A percentile compares a stretch with the other conserved stretches of the same genome.
Evolutionary conservation across 2,888 invertebrate species (phyloP).

Genomic region (Rhopalosiphum nymphaeae): DNA sequence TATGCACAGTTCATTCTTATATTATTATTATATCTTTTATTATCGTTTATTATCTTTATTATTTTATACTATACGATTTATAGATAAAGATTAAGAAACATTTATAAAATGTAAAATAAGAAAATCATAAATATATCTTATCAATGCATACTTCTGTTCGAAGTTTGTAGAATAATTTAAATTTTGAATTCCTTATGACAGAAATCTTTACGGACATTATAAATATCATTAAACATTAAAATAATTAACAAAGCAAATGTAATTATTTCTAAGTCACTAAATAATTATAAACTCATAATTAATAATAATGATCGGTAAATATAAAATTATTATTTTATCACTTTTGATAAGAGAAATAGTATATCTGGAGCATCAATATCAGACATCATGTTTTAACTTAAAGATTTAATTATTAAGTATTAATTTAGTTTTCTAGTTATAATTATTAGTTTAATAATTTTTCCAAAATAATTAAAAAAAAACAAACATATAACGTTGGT

Average conservation of each 20-base stretch:
- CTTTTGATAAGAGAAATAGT: background rate
- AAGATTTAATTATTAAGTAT: background rate
- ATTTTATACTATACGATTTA: too few species aligned
- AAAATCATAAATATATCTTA: background rate
- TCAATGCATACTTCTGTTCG: background rate
- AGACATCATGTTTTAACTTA: background rate
- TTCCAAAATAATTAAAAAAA: background rate
- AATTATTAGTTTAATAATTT: background rate
- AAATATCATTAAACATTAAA: background rate
- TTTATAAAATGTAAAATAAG: background rate
- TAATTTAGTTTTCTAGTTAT: background rate
- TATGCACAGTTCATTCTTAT: background rate
- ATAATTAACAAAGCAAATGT: background rate
- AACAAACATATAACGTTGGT: background rate
- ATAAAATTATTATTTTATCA: background rate
- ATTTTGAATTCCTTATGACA: background rate
- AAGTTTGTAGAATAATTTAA: background rate
- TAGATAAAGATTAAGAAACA: background rate
- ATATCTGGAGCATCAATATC: background rate
- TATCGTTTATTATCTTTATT: too few species aligned
- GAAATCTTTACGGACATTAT: background rate
- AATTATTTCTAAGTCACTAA: background rate
- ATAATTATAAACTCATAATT: background rate
- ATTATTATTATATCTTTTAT: background rate
- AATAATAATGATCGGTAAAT: background rate